These are phyloP conservation scores for Tapirus indicus DNA, from an alignment of 2,797 vertebrate species.

Conservation along the genomic window DNA sequence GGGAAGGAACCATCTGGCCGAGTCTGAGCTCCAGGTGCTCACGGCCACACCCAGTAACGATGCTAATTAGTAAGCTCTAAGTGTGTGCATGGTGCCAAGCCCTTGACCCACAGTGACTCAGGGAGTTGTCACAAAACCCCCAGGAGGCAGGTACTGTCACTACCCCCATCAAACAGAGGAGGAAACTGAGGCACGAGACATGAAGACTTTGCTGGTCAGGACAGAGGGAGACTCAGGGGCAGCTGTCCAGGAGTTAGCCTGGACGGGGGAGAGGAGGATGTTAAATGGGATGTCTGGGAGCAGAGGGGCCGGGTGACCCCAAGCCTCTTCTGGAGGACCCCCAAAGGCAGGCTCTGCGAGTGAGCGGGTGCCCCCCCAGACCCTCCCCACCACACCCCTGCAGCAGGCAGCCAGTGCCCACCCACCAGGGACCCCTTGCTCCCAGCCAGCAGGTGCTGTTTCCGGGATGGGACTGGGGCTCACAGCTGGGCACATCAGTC, in stretches of 20 bases:
- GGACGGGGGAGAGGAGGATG: neutral
- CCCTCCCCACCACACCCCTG: neutral
- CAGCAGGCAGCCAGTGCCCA: neutral
- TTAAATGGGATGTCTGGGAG: neutral
- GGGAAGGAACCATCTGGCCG: neutral
- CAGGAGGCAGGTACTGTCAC: neutral
- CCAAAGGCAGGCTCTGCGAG: neutral
- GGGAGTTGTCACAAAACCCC: neutral
- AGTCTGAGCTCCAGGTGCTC: rapidly evolving
- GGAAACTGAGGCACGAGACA: neutral
- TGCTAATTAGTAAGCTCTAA: neutral
- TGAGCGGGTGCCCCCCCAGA: neutral
- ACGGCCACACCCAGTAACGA: rapidly evolving
- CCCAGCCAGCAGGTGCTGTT: neutral
- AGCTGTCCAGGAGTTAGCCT: neutral
- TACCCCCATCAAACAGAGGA: neutral
- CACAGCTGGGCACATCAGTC: neutral
- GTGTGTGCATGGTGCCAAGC: neutral
- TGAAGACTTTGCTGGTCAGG: neutral
- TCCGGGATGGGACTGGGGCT: neutral
- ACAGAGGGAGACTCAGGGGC: neutral
- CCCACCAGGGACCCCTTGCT: neutral
- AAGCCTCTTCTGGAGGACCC: neutral
- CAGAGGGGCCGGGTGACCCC: neutral
- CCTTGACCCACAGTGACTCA: neutral